phyloP scores from a whole-genome alignment of 2,113 vertebrate genomes.

The Acinonyx jubatus region DNA sequence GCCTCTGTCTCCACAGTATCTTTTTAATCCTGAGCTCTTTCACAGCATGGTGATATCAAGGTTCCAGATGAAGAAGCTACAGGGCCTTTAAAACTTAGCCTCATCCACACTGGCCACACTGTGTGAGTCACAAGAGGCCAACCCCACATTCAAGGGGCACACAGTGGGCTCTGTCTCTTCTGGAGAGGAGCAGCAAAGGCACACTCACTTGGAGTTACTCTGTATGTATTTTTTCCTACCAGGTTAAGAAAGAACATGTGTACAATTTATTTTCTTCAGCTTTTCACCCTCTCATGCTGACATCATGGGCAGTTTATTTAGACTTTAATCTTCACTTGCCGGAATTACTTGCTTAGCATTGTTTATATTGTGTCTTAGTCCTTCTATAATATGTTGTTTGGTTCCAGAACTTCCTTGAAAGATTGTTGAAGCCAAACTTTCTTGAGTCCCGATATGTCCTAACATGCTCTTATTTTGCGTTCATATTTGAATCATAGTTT shows the following conservation, averaged over 20 bases:
- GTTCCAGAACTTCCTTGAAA: constrained; percentile 14
- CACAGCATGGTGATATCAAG: neutral
- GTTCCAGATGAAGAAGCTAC: neutral
- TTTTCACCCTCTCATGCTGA: neutral
- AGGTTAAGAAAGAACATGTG: neutral
- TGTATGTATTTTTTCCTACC: neutral
- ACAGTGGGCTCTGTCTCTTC: neutral
- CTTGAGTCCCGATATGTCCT: neutral
- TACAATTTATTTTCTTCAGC: neutral
- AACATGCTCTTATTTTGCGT: constrained; percentile 30
- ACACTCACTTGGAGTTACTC: neutral
- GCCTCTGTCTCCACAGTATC: neutral
- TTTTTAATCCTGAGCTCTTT: neutral
- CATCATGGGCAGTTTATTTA: neutral
- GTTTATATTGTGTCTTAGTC: neutral
- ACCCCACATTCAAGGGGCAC: neutral
- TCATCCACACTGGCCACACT: neutral
- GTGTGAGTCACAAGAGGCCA: neutral
- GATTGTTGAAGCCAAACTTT: neutral
- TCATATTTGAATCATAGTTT: neutral
- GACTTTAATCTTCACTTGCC: neutral
- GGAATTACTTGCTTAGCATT: neutral
- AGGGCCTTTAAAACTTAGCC: neutral
- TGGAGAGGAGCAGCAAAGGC: neutral
- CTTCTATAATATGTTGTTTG: neutral